Conservation (phyloP, 2,888 invertebrate species). For the Lasioglossum morio region DNA sequence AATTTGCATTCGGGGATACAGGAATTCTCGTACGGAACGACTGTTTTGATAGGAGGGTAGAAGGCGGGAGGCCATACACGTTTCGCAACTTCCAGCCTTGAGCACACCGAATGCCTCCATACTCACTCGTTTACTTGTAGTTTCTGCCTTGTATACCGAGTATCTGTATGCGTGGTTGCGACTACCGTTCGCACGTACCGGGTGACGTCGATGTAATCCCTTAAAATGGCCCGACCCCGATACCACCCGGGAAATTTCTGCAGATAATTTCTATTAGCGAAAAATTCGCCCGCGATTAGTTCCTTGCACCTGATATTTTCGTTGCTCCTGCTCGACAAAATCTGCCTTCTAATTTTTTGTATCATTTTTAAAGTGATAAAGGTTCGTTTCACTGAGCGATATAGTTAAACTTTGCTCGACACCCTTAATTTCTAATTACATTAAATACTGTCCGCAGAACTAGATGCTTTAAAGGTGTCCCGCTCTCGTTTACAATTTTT, state of each 20-base stretch:
- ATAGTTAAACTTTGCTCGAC: not conserved
- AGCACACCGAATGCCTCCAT: slow-evolving; percentile 47
- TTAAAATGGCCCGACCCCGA: not conserved
- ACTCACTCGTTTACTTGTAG: slow-evolving; percentile 38
- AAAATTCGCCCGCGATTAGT: not conserved
- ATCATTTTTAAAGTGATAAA: not conserved
- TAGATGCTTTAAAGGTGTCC: too few relatives aligned
- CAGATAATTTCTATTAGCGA: slow-evolving; percentile 30
- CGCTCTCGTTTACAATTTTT: too few relatives aligned
- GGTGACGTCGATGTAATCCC: slow-evolving; percentile 36
- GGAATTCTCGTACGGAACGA: slow-evolving; percentile 45
- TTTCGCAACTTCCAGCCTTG: slow-evolving; percentile 39
- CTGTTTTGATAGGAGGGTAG: slow-evolving; percentile 43
- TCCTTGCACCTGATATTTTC: not conserved
- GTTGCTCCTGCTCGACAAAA: not conserved
- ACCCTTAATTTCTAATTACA: not conserved
- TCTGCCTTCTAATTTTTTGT: not conserved
- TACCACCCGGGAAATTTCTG: not conserved
- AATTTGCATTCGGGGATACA: slow-evolving; percentile 30
- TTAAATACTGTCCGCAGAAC: too few relatives aligned
- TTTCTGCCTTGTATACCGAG: slow-evolving; percentile 43
- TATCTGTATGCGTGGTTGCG: slow-evolving; percentile 28
- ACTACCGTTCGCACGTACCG: slow-evolving; percentile 36
- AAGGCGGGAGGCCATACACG: slow-evolving; percentile 30
- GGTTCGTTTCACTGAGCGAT: not conserved